These are phyloP conservation scores for Octomys mimax DNA, from an alignment of 2,797 vertebrate species.

Conservation along the genomic window DNA sequence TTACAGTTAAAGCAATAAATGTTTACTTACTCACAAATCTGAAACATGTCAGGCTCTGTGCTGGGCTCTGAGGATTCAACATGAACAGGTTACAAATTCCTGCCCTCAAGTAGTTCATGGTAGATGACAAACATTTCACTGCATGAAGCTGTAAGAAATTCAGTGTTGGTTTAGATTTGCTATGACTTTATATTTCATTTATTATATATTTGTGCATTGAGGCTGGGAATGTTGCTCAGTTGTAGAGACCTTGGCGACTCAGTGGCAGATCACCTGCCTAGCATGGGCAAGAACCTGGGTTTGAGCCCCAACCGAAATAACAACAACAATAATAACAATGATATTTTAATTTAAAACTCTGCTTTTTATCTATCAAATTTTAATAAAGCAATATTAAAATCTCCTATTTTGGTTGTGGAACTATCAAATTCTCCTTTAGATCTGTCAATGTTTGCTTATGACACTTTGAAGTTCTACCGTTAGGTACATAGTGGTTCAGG, in stretches of 20 bases:
- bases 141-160: neutral
- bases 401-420: neutral
- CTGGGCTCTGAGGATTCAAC: neutral
- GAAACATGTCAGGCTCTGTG: neutral
- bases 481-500: neutral
- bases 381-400: neutral
- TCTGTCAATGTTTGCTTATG: neutral
- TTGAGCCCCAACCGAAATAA: neutral
- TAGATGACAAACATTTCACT: neutral
- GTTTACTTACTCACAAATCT: neutral
- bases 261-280: neutral
- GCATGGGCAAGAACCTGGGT: neutral
- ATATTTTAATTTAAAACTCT: neutral
- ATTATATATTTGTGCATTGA: neutral
- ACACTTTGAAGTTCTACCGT: neutral
- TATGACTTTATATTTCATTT: constrained; percentile 20
- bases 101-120: neutral
- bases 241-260: neutral
- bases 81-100: neutral
- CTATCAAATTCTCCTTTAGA: constrained; percentile 20
- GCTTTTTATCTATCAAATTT: neutral
- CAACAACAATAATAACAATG: neutral
- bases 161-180: neutral
- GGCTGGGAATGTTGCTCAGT: neutral
- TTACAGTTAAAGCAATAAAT: constrained; percentile 39